Evolutionary conservation across 2,113 vertebrate species (phyloP), one percentile per base, ranked within the genome.

Genomic region (Brachyhypopomus occidentalis): DNA sequence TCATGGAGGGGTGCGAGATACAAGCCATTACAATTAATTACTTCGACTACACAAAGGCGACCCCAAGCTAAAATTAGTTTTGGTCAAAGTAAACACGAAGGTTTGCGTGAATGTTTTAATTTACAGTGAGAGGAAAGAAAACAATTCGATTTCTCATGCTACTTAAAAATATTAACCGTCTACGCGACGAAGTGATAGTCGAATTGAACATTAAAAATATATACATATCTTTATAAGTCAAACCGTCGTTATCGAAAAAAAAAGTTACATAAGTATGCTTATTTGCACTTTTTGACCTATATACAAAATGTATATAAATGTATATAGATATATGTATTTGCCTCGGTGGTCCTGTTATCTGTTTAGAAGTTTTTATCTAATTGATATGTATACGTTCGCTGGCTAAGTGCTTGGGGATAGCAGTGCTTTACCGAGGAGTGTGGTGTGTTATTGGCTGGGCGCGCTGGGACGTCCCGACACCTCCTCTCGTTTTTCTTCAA

Each of bases 381-480:
- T 76, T 58, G 45, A 41, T 59, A 19, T 66, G 22, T 5, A 62
- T 66, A 58, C 20, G 30, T n/a, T 72, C 71, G 62, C 62, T 11
- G 45, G 36, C 63, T 72, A 60, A 55, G 52, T 59, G 20, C 59
- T 45, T 20, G 59, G 5, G 34, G 25, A 72, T 52, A 45, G 52
- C 8, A 9, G 14, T 63, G 73, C 72, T 64, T 71, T 30, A 62
- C 52, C 5, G 6, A 79, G 34, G 62, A 63, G 55, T 80, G 64
- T 84, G 78, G 80, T 82, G 72, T 79, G 81, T 88, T 81, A 70
- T 86, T 87, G 88, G 83, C 86, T 73, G 74, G 86, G 89, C 84
- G 88, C 84, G 84, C 87, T 82, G 91, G 90, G 89, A 93, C 91
- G 88, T 89, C 84, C 87, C 85, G 72, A 92, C 90, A 91, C 92